Evolutionary conservation across 1,140 invertebrate genomes (phyloP).

Genomic region (Brachionus manjavacas): DNA sequence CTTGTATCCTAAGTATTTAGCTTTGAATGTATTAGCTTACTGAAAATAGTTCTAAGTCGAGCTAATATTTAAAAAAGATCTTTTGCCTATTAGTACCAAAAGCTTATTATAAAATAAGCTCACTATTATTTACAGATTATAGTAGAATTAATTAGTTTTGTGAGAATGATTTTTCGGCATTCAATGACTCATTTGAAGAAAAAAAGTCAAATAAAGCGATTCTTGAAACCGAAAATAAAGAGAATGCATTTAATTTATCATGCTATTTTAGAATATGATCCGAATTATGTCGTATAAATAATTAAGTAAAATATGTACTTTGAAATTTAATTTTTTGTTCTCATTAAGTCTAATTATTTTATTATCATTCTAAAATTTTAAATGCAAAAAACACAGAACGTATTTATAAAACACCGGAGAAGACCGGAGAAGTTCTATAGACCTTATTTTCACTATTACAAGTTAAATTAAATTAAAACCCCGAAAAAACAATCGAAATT

Average conservation of each 20-base stretch:
- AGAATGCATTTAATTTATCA: background rate
- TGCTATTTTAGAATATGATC: background rate
- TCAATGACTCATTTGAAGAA: background rate
- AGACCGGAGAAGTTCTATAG: too few species aligned
- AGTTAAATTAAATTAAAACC: too few species aligned
- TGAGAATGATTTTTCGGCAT: background rate
- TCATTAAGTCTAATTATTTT: too few species aligned
- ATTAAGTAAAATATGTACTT: too few species aligned
- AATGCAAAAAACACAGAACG: too few species aligned
- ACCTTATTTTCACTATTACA: too few species aligned
- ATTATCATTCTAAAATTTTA: too few species aligned
- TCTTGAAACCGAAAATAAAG: background rate
- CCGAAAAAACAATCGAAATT: too few species aligned
- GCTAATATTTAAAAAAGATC: background rate
- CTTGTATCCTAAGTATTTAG: background rate
- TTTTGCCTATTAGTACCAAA: background rate
- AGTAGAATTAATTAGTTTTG: background rate
- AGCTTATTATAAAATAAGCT: background rate
- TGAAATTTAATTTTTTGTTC: too few species aligned
- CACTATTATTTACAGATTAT: background rate
- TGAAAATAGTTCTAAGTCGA: background rate
- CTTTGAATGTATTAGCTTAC: background rate
- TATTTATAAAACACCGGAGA: too few species aligned
- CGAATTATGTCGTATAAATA: too few species aligned
- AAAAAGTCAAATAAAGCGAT: background rate